Conservation (phyloP, 1,140 invertebrate genomes). For the Contarinia nasturtii region DNA sequence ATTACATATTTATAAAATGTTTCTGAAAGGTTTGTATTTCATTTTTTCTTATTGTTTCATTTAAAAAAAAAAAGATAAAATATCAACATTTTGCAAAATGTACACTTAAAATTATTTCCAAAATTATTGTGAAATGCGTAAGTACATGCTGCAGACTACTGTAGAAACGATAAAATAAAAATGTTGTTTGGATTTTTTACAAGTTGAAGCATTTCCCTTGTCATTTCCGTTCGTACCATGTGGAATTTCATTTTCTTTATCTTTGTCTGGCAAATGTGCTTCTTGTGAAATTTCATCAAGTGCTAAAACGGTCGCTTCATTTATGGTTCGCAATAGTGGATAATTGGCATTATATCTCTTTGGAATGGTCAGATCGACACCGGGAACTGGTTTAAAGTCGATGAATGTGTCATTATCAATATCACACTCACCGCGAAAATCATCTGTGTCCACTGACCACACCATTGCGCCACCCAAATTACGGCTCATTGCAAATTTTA, state of each 20-base stretch:
- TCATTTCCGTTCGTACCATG: slow-evolving; percentile 6
- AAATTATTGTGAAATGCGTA: no score
- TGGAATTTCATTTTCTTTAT: slow-evolving; percentile 16
- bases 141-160: no score
- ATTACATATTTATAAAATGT: no score
- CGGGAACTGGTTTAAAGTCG: slow-evolving; percentile 21
- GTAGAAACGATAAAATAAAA: no score
- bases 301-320: slow-evolving; percentile 31
- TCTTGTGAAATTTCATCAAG: slow-evolving; percentile 32
- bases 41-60: no score
- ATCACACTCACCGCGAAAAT: slow-evolving; percentile 45
- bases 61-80: no score
- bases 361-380: slow-evolving; percentile 15
- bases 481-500: slow-evolving; percentile 38
- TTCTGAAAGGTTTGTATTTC: no score
- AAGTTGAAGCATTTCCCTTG: neutral
- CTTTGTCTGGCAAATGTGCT: slow-evolving; percentile 19
- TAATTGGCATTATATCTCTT: slow-evolving; percentile 27
- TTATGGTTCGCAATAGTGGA: slow-evolving; percentile 39
- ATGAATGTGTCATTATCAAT: slow-evolving; percentile 25
- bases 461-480: slow-evolving; percentile 61
- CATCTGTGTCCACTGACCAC: slow-evolving; percentile 64
- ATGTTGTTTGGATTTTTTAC: neutral
- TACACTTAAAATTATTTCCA: no score
- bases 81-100: no score